phyloP scores from a whole-genome alignment of 2,888 invertebrate species.

The Rhingia campestris region DNA sequence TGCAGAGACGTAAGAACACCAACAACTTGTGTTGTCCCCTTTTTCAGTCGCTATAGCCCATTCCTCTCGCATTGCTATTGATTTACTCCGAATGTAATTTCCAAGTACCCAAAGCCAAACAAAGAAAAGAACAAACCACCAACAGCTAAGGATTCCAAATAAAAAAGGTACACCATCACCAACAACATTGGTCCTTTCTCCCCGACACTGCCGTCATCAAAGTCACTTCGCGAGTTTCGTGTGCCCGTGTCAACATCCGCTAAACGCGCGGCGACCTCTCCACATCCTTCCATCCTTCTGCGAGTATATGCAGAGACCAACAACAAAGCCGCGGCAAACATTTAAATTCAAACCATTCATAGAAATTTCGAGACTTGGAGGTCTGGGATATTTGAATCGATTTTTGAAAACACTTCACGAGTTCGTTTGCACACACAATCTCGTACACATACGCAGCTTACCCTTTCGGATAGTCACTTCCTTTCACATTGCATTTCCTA shows the following conservation, averaged over 20 bases:
- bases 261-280: conserved; percentile 57
- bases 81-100: conserved; percentile 65
- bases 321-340: conserved; percentile 49
- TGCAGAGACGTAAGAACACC: conserved; percentile 44
- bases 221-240: conserved; percentile 75
- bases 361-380: conserved; percentile 24
- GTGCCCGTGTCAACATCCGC: conserved; percentile 76
- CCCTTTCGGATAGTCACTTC: conserved; percentile 43
- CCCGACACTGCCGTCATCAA: conserved; percentile 21
- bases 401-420: conserved; percentile 32
- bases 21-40: conserved; percentile 23
- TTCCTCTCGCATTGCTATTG: conserved; percentile 46
- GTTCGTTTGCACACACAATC: conserved; percentile 33
- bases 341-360: conserved; percentile 46
- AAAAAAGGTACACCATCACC: conserved; percentile 40
- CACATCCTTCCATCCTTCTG: conserved; percentile 11
- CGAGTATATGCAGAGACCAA: conserved; percentile 16
- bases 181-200: conserved; percentile 43
- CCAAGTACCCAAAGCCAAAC: conserved; percentile 50
- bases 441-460: conserved; percentile 15
- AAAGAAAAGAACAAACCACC: conserved; percentile 70
- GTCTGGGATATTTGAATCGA: conserved; percentile 48
- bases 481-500: conserved; percentile 44
- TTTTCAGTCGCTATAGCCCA: conserved; percentile 1
- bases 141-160: conserved; percentile 55